Evolutionary conservation across 2,113 vertebrate genomes (phyloP), one percentile per base, ranked within the genome.

Genomic region (Chaetura pelagica): DNA sequence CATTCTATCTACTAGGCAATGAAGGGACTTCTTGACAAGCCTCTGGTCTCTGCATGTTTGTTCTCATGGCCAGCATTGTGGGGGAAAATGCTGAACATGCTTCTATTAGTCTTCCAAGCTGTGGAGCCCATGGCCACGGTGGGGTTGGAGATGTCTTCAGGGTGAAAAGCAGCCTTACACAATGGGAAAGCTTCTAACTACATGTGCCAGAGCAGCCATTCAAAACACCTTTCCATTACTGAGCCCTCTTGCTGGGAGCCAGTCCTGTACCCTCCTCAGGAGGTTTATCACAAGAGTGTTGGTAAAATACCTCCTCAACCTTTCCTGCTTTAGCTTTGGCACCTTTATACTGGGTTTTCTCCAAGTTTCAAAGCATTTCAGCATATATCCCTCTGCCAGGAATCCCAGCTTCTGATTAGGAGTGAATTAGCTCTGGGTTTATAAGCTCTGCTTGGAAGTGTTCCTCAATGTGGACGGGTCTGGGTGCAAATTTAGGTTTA

Each of bases 381-480:
- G 23, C 44, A 40, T 42, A 49, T 64, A 10, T 35, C 27, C 24
- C 44, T 84, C 52, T 90, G 77, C 42, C 88, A 91, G 83, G 64
- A 89, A 82, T 67, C 57, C 48, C 38, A 64, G 1, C 40, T 81
- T 87, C 62, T 62, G 64, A 61, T 55, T 24, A 52, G 85, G 35
- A 87, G 10, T n/a, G 27, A 84, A 84, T 79, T 79, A 84, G n/a
- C 90, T 95, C 84, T 93, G 93, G 35, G 73, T 64, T 89, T 91
- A 26, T 63, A 84, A 84, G 18, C n/a, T 94, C 51, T 87, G 15
- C 49, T 89, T 75, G 57, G 82, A 93, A 87, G 57, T 62, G 68
- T 57, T 79, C 35, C 68, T 88, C 48, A n/a, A 19, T 75, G 72
- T 8, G 38, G 73, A 54, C 79, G 73, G 44, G 46, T 90, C n/a